A percentile compares a stretch with the other conserved stretches of the same genome.
Evolutionary conservation across 2,113 vertebrate species (phyloP).

Genomic region (Phalacrocorax brasilianus): DNA sequence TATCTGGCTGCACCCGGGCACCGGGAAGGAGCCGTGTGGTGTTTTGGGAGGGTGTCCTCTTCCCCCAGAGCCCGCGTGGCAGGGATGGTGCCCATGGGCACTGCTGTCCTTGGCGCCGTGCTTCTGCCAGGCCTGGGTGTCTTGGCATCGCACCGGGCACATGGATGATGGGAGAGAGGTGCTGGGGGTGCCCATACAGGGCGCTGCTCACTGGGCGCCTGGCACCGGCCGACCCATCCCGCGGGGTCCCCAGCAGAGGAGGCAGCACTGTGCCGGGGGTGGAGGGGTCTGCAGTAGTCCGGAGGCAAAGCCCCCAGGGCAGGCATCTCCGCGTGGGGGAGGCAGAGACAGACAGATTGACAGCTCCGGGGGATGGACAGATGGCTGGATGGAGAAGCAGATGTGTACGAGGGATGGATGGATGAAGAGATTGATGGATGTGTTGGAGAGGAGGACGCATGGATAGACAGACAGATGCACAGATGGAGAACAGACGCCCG

Average conservation of each 20-base stretch:
- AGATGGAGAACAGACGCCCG: not conserved
- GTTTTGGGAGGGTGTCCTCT: not conserved
- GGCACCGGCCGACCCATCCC: not conserved
- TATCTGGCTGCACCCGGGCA: rapidly evolving
- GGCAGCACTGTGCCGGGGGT: not conserved
- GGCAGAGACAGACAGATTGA: conserved; percentile 10
- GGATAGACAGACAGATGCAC: not conserved
- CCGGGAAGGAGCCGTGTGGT: rapidly evolving
- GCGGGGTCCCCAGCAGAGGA: not conserved
- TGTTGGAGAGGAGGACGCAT: not conserved
- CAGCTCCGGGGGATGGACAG: conserved; percentile 43
- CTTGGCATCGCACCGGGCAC: not conserved
- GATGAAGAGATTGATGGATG: conserved; percentile 21
- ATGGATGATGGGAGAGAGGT: not conserved
- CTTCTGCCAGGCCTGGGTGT: not conserved
- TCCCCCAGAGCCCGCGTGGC: rapidly evolving
- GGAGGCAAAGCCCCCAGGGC: not conserved
- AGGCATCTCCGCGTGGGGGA: not conserved
- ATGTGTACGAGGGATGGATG: not conserved
- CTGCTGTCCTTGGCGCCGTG: not conserved
- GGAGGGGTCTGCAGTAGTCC: not conserved
- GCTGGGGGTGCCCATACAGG: not conserved
- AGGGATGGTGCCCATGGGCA: not conserved
- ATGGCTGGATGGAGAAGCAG: not conserved
- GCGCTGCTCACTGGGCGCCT: not conserved